Percentiles rank a stretch among this genome's conserved stretches.
These are phyloP conservation scores for Tuberolachnus salignus DNA, from an alignment of 2,888 invertebrate genomes.

Conservation along the genomic window DNA sequence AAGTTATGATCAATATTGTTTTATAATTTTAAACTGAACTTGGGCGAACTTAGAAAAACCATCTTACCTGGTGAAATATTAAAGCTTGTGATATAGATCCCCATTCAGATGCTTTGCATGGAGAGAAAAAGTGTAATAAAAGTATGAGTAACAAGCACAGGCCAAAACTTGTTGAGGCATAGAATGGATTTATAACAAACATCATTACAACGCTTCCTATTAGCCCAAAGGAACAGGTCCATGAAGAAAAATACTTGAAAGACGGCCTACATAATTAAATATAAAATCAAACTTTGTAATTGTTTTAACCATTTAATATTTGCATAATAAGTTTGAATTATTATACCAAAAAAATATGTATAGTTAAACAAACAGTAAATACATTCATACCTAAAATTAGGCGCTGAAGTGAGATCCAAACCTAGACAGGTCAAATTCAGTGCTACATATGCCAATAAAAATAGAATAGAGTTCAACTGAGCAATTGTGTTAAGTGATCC, in stretches of 20 bases:
- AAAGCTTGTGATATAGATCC: conserved; percentile 99
- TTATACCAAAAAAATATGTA: no score
- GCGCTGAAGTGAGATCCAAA: conserved; percentile 94
- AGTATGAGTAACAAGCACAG: conserved; percentile 84
- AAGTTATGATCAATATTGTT: background rate
- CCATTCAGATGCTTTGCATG: conserved; percentile 84
- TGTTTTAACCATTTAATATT: conserved; percentile 10
- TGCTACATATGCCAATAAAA: conserved; percentile 93
- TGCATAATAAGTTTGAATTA: conserved; percentile 14
- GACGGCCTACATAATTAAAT: conserved; percentile 74
- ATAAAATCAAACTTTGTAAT: conserved; percentile 22
- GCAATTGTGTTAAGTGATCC: conserved; percentile 96
- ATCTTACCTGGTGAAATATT: conserved; percentile 90
- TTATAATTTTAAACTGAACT: background rate
- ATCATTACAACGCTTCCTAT: conserved; percentile 88
- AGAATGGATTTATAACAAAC: conserved; percentile 91
- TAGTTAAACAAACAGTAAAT: conserved; percentile 4
- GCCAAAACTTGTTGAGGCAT: conserved; percentile 86
- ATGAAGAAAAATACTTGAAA: conserved; percentile 95
- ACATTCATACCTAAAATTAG: conserved; percentile 82
- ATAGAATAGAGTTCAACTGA: conserved; percentile 93
- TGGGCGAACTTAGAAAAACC: background rate
- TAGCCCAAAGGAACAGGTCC: conserved; percentile 86
- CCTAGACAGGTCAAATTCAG: conserved; percentile 96
- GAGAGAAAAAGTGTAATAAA: conserved; percentile 86